phyloP scores from a whole-genome alignment of 2,888 invertebrate genomes.

The Toxonevra muliebris region DNA sequence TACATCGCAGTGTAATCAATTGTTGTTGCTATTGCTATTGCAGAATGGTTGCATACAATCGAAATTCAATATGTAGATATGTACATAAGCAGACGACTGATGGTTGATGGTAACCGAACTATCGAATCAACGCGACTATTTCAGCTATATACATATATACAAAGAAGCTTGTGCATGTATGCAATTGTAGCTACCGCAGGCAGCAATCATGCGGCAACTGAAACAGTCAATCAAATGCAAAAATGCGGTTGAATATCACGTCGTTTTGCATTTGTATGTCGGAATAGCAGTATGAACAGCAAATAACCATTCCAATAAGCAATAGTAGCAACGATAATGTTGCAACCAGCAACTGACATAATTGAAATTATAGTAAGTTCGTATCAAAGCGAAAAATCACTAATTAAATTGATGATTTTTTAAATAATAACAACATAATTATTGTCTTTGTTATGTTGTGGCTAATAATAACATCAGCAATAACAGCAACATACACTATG shows the following conservation, averaged over 20 bases:
- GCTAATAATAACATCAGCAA: too few relatives aligned
- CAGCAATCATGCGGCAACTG: constrained; percentile 30
- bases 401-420: too few relatives aligned
- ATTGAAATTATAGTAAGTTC: too few relatives aligned
- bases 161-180: neutral
- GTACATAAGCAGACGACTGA: neutral
- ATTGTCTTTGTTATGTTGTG: too few relatives aligned
- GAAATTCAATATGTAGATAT: neutral
- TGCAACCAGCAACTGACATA: neutral
- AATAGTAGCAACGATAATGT: too few relatives aligned
- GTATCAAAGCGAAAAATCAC: too few relatives aligned
- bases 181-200: constrained; percentile 5
- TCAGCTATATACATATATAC: neutral
- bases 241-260: constrained; percentile 42
- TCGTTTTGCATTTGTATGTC: neutral
- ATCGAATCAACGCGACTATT: neutral
- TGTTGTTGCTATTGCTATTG: constrained; percentile 4
- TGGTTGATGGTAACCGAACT: neutral
- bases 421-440: too few relatives aligned
- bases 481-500: too few relatives aligned
- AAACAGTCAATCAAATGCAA: constrained; percentile 44
- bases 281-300: neutral
- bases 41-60: neutral
- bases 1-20: constrained; percentile 18
- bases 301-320: neutral